Base-by-base conservation (phyloP, 2,888 invertebrate genomes). In the Sinohyriopsis cumingii region DNA sequence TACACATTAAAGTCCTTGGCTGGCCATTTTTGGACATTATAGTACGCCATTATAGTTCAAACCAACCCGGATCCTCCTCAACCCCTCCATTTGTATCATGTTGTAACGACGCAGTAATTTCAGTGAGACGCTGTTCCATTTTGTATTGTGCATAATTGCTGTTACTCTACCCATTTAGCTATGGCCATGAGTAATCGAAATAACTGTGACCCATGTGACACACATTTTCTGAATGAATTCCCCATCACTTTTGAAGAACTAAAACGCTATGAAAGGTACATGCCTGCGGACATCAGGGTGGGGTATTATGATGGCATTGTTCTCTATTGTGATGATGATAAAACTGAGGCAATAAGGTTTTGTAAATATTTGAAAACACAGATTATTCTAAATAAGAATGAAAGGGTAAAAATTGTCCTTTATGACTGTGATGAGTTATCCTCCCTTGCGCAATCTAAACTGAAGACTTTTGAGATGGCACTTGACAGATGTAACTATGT, bases 401-500 rank as follows among this genome's bases (percentile, higher is more conserved):
- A 75, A 19, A 55, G n/a, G 56, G 76, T 82, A 6, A 75, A 65
- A 55, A 79, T 82, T 20, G 65, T 82, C n/a, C 56, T 82, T n/a
- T 82, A 81, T 76, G 77, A 80, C 68, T 75, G 75, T 25, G 66
- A 75, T 28, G 78, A 78, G 22, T 64, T 84, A 55, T 68, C 67
- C 4, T 63, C 72, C 18, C 24, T 75, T 6, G 60, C 73, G 5
- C 71, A 73, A 0, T 72, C 70, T 19, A 65, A 67, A 19, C 65
- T 82, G 6, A 65, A 68, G 4, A 74, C 74, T 71, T 71, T 85
- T 61, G 78, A 76, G 33, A 24, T 54, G 22, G 79, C 75, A 7
- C 73, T 86, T 45, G 68, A 78, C 0, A 67, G 82, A 72, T 83
- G 84, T 75, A 86, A 85, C 3, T 86, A 81, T 63, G 78, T 83